A percentile compares a stretch with the other conserved stretches of the same genome.
Conservation (phyloP, 2,113 vertebrate species). For the Paramisgurnus dabryanus region DNA sequence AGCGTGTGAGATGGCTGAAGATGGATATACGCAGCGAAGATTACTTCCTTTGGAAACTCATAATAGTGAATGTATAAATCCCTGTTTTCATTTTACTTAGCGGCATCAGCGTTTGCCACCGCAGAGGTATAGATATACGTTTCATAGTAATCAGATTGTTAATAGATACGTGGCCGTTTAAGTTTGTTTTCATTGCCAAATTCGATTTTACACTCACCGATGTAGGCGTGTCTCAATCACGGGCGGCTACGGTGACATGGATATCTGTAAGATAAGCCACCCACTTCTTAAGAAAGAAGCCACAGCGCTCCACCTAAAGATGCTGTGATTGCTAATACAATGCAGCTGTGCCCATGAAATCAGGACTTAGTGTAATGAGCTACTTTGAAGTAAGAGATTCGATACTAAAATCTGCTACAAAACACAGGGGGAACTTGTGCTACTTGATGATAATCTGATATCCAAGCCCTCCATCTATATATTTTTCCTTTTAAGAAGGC, state of each 20-base stretch:
- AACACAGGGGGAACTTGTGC: constrained; percentile 73
- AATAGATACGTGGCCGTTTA: not conserved
- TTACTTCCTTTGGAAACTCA: constrained; percentile 39
- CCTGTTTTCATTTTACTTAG: constrained; percentile 8
- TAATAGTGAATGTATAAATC: constrained; percentile 16
- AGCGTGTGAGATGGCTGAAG: constrained; percentile 33
- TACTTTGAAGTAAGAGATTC: constrained; percentile 77
- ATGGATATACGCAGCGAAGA: constrained; percentile 29
- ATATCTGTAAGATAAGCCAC: constrained; percentile 67
- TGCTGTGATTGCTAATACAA: constrained; percentile 77
- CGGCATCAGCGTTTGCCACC: not conserved
- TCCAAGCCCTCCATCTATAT: constrained; percentile 68
- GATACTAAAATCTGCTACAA: constrained; percentile 78
- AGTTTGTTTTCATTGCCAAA: not conserved
- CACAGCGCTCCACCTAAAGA: constrained; percentile 57
- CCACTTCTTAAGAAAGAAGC: constrained; percentile 40
- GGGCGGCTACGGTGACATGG: constrained; percentile 57
- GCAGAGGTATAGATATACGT: too few species aligned
- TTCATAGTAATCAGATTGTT: not conserved
- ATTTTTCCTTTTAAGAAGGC: constrained; percentile 66
- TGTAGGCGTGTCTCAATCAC: constrained; percentile 27
- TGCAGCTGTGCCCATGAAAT: constrained; percentile 82
- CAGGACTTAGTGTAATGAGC: constrained; percentile 79
- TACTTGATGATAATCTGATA: constrained; percentile 80
- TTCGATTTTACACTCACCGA: constrained; percentile 30